phyloP scores from a whole-genome alignment of 2,113 vertebrate genomes.

The Thamnaconus septentrionalis region DNA sequence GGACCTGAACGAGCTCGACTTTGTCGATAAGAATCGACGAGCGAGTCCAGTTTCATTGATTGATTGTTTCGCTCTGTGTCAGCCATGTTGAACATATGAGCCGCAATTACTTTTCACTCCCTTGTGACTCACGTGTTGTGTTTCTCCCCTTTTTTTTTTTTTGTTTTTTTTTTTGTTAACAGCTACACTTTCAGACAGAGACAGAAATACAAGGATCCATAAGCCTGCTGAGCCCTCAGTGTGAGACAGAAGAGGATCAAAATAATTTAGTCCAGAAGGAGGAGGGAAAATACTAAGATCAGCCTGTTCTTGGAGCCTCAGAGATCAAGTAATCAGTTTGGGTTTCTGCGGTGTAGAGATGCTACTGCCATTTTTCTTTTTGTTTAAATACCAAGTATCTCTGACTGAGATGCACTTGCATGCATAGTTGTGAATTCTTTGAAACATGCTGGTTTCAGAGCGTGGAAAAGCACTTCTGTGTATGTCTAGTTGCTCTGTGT shows the following conservation, averaged over 20 bases:
- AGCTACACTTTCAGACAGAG: neutral
- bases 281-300: no score
- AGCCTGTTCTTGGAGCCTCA: no score
- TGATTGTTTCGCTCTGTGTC: constrained; percentile 11
- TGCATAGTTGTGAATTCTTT: no score
- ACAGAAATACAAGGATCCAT: constrained; percentile 39
- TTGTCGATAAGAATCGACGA: neutral
- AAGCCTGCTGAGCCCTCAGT: constrained; percentile 22
- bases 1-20: neutral
- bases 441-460: no score
- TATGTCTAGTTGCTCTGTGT: no score
- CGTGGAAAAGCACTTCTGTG: no score
- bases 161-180: constrained; percentile 38
- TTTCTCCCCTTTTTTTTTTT: constrained; percentile 41
- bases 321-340: no score
- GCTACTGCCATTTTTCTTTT: no score
- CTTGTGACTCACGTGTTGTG: constrained; percentile 24
- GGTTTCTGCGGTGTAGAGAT: no score
- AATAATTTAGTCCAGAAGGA: no score
- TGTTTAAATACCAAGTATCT: no score
- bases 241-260: constrained; percentile 1
- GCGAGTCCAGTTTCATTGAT: constrained; percentile 10
- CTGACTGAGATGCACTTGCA: no score
- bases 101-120: constrained; percentile 12
- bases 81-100: constrained; percentile 16